Percentiles rank a stretch among this genome's conserved stretches.
These are phyloP conservation scores for Morpho helenor DNA, from an alignment of 2,888 invertebrate species.

Conservation along the genomic window DNA sequence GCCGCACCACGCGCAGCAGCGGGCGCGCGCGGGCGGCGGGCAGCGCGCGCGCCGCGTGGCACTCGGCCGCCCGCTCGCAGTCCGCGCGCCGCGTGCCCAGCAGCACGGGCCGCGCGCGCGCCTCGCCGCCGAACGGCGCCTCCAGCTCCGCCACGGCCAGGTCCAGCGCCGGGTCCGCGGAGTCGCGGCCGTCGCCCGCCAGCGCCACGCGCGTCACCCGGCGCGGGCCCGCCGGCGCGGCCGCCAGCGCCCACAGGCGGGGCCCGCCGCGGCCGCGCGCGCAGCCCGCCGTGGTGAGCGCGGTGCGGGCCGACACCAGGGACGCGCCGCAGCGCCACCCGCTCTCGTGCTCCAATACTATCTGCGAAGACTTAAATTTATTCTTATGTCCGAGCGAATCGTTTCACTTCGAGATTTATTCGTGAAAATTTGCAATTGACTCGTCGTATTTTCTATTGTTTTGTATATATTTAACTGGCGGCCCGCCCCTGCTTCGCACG, in stretches of 20 bases:
- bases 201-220: conserved; percentile 33
- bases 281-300: conserved; percentile 45
- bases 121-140: conserved; percentile 41
- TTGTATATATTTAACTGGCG: too few relatives aligned
- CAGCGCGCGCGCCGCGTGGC: conserved; percentile 43
- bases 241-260: conserved; percentile 38
- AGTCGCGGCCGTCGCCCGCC: conserved; percentile 29
- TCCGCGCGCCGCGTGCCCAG: conserved; percentile 39
- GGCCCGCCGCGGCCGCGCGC: conserved; percentile 30
- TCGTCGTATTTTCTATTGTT: too few relatives aligned
- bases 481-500: too few relatives aligned
- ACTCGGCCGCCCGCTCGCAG: conserved; percentile 34
- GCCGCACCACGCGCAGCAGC: conserved; percentile 31
- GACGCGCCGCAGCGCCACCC: conserved; percentile 37
- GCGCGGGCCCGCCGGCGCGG: conserved; percentile 29
- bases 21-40: conserved; percentile 6
- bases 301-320: conserved; percentile 45
- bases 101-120: conserved; percentile 46
- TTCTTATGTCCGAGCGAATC: conserved; percentile 2
- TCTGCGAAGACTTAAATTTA: conserved; percentile 27
- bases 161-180: conserved; percentile 33
- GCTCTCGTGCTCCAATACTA: conserved; percentile 42
- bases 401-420: neutral
- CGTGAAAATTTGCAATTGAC: too few relatives aligned
- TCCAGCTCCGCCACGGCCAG: conserved; percentile 55